Conservation (phyloP, 2,888 invertebrate species). For the Parnassius apollo region DNA sequence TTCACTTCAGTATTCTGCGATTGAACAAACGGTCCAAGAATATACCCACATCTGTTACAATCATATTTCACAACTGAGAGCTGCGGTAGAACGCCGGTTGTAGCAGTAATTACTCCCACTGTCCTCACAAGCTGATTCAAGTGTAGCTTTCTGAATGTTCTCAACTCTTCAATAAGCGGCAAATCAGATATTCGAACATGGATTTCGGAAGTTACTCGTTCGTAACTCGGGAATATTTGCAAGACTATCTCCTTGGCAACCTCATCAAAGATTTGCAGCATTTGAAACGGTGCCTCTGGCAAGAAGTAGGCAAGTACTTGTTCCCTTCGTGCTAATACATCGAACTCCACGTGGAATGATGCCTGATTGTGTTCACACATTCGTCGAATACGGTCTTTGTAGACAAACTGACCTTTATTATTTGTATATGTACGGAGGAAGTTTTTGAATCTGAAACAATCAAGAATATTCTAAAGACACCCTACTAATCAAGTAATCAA, state of each 20-base stretch:
- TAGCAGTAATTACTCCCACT: constrained; percentile 95
- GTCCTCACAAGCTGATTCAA: constrained; percentile 95
- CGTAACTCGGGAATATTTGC: constrained; percentile 97
- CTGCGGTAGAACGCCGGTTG: constrained; percentile 97
- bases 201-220: constrained; percentile 95
- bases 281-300: constrained; percentile 98
- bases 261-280: constrained; percentile 97
- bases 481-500: too few species aligned
- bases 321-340: constrained; percentile 92
- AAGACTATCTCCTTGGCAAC: constrained; percentile 96
- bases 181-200: constrained; percentile 97
- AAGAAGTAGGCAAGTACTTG: constrained; percentile 97
- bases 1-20: constrained; percentile 95
- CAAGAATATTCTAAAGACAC: too few species aligned
- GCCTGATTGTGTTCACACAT: constrained; percentile 97
- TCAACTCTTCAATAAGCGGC: constrained; percentile 96
- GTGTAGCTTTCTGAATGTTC: constrained; percentile 93
- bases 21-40: constrained; percentile 98
- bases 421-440: constrained; percentile 95
- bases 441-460: constrained; percentile 86
- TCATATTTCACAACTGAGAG: constrained; percentile 97
- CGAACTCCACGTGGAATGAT: constrained; percentile 96
- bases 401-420: constrained; percentile 91
- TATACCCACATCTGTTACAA: constrained; percentile 96
- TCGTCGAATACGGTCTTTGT: constrained; percentile 94